These are phyloP conservation scores for Tachuris rubrigastra DNA, from an alignment of 2,113 vertebrate genomes.

Conservation along the genomic window DNA sequence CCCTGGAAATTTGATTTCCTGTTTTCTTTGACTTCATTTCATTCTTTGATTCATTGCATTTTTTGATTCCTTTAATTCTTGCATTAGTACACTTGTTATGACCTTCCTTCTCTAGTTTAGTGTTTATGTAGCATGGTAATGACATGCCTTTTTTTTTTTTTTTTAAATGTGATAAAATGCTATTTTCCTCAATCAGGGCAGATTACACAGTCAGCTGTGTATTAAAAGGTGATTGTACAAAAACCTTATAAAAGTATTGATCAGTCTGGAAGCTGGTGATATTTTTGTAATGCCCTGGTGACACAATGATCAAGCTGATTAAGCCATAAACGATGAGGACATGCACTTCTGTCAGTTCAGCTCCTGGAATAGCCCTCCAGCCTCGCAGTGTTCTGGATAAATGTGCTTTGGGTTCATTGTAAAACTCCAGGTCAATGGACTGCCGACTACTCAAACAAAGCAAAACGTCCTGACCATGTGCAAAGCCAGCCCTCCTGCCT, in stretches of 20 bases:
- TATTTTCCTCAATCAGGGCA: neutral
- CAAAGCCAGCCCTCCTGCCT: slow-evolving; percentile 24
- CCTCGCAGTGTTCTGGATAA: slow-evolving; percentile 73
- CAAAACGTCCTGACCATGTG: slow-evolving; percentile 60
- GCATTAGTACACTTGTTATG: neutral
- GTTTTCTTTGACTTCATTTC: neutral
- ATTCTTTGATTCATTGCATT: too few species aligned
- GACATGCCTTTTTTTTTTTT: neutral
- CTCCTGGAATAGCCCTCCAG: slow-evolving; percentile 70
- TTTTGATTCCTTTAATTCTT: neutral
- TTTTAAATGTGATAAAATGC: neutral
- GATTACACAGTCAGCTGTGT: neutral
- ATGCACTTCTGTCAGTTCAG: slow-evolving; percentile 19
- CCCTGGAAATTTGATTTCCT: slow-evolving; percentile 4
- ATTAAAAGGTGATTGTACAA: slow-evolving; percentile 27
- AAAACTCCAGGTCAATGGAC: slow-evolving; percentile 67
- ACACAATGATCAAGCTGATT: slow-evolving; percentile 45
- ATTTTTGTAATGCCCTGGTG: slow-evolving; percentile 43
- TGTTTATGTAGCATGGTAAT: neutral
- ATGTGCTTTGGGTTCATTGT: slow-evolving; percentile 72
- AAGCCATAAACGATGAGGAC: slow-evolving; percentile 14
- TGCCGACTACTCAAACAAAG: slow-evolving; percentile 72
- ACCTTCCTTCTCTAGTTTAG: slow-evolving; percentile 11
- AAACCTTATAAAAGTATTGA: neutral
- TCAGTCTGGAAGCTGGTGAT: neutral